Evolutionary conservation across 2,113 vertebrate genomes (phyloP).

Genomic region (Anhinga anhinga): DNA sequence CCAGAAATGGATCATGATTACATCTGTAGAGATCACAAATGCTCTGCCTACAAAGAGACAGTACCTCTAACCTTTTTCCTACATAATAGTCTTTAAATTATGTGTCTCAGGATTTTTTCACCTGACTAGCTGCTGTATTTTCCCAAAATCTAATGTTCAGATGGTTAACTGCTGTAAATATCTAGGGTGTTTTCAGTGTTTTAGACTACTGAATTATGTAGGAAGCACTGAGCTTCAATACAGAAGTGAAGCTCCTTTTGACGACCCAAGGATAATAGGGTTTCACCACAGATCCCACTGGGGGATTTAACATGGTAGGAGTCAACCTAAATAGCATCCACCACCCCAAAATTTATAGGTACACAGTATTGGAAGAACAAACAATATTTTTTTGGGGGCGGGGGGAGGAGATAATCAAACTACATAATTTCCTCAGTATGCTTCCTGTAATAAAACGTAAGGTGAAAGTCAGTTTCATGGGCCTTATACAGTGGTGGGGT

Average conservation of each 20-base stretch:
- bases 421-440: neutral
- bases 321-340: neutral
- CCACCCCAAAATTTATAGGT: neutral
- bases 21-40: neutral
- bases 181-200: neutral
- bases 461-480: neutral
- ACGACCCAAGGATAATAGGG: neutral
- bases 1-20: neutral
- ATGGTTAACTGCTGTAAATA: neutral
- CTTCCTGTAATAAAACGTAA: neutral
- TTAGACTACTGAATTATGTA: neutral
- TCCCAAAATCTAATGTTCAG: neutral
- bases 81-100: neutral
- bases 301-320: neutral
- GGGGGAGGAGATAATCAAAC: neutral
- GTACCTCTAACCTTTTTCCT: neutral
- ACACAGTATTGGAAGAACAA: neutral
- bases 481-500: neutral
- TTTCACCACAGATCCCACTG: neutral
- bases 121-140: neutral
- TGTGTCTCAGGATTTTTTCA: neutral
- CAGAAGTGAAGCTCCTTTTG: neutral
- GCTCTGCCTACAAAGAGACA: neutral
- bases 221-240: neutral
- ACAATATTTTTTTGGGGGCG: neutral